Evolutionary conservation across 2,113 vertebrate species (phyloP).

Genomic region (Hippolais icterina): DNA sequence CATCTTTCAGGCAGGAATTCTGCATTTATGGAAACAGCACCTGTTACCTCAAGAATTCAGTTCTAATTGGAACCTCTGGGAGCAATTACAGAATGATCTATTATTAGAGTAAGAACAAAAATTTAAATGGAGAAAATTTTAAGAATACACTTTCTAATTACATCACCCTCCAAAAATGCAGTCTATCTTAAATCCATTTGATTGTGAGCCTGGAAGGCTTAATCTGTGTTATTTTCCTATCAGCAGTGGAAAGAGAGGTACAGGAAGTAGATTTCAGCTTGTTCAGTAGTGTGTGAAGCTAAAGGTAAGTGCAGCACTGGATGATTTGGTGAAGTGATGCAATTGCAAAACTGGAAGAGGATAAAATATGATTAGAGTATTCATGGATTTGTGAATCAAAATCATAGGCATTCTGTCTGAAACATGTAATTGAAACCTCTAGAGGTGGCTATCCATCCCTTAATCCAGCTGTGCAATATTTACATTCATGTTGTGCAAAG

Average conservation of each 20-base stretch:
- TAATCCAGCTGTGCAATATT: neutral
- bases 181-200: neutral
- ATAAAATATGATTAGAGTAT: neutral
- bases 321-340: neutral
- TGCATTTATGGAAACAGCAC: neutral
- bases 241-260: neutral
- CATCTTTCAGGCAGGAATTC: neutral
- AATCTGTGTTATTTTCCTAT: neutral
- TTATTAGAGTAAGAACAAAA: neutral
- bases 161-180: neutral
- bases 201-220: neutral
- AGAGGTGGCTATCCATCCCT: neutral
- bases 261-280: neutral
- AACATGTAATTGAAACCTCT: neutral
- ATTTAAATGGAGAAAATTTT: neutral
- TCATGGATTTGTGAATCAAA: neutral
- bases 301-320: neutral
- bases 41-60: neutral
- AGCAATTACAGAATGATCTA: neutral
- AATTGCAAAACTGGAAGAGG: neutral
- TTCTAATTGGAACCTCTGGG: slow-evolving; percentile 26
- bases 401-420: neutral
- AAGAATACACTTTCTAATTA: neutral
- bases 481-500: neutral
- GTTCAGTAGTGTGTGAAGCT: neutral